Evolutionary conservation across 2,888 invertebrate species (phyloP).

Genomic region (Hyposoter didymator): DNA sequence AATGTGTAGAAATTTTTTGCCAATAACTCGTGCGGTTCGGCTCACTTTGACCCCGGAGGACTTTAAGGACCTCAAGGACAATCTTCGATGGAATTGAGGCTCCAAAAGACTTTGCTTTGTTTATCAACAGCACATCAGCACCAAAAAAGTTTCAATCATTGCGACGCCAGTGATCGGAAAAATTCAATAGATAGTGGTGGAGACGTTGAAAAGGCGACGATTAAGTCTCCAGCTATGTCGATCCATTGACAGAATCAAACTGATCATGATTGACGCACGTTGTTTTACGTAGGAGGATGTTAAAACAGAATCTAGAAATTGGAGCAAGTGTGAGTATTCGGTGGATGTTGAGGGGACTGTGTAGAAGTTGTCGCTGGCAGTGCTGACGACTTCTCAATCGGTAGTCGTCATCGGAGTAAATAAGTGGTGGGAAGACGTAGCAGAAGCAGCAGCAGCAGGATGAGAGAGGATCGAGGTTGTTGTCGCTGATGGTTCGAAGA

Average conservation of each 20-base stretch:
- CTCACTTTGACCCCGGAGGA: not conserved
- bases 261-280: slow-evolving; percentile 9
- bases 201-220: not conserved
- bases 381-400: slow-evolving; percentile 73
- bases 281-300: not conserved
- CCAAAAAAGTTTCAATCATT: not conserved
- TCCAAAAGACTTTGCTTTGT: not conserved
- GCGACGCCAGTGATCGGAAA: not conserved
- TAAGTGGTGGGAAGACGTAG: slow-evolving; percentile 7
- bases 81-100: not conserved
- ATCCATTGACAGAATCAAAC: not conserved
- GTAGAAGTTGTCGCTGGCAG: slow-evolving; percentile 20
- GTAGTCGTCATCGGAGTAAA: slow-evolving; percentile 70
- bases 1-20: not conserved
- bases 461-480: slow-evolving; percentile 64
- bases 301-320: not conserved
- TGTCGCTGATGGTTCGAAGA: slow-evolving; percentile 10
- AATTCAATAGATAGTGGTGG: not conserved
- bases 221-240: not conserved
- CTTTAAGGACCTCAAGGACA: too few species aligned
- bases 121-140: not conserved
- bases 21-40: too few species aligned
- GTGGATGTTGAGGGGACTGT: not conserved
- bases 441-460: too few species aligned
- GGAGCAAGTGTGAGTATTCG: slow-evolving; percentile 22